Base-by-base conservation (phyloP, 2,113 vertebrate species). In the Cygnus atratus region DNA sequence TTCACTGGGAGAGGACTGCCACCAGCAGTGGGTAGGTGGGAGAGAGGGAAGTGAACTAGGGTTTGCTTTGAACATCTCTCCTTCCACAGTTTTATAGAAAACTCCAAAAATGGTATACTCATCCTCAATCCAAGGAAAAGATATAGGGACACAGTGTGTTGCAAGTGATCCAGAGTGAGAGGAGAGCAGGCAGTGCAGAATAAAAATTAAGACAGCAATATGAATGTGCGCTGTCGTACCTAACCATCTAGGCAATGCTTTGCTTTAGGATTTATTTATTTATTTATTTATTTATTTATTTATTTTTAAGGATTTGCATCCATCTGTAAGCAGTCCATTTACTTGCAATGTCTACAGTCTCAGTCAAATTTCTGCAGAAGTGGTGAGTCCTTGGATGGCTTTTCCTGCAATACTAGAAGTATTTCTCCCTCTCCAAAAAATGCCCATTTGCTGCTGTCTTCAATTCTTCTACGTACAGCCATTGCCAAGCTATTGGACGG, bases 401-500 rank as follows among this genome's bases (percentile, higher is more conserved):
- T 52, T 73, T 13, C 14, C 48, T 50, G 21, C 39, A 29, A 70
- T 85, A 88, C 12, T 41, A 48, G 10, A 39, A 35, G 11, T 20
- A 54, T 21, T 31, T 6, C 0, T 0, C 11, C 4, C 18, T 61
- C 31, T 37, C 21, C 33, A 77, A 73, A 92, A 65, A 9, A 16
- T 3, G 3, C 3, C 22, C 1, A 2, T 72, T 77, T 88, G 50
- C n/a, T 74, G 13, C 22, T 39, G 58, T 37, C 21, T 79, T 65
- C 10, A 21, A 15, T 16, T 16, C 2, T 37, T 50, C 87, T 65
- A 41, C 13, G 67, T 6, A 25, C 13, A 41, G 13, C 14, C 4
- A 0, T 28, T 33, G 7, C 3, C 6, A 37, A 54, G 1, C 2
- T 79, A 61, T 31, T 78, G 37, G 73, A 2, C 25, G 58, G 48